Base-by-base conservation (phyloP, 2,888 invertebrate genomes). In the Sphecodes monilicornis region DNA sequence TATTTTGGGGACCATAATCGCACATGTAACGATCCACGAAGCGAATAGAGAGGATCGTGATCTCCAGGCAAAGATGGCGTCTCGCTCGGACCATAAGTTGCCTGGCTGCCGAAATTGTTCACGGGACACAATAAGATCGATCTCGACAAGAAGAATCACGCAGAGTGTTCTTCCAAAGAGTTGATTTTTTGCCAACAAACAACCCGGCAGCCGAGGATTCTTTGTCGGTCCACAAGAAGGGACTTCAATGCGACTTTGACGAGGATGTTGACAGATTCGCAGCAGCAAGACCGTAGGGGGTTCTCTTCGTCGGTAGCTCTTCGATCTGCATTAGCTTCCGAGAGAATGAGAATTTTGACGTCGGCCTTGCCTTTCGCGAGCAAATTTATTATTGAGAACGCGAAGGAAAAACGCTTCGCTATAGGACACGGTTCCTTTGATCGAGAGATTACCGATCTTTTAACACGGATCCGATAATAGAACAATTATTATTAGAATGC, bases 201-300 rank as follows among this genome's bases (percentile, higher is more conserved):
- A 83, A 78, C 60, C 68, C 18, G 73, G 71, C 68, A 57, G 57
- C 76, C 57, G 60, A 29, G 77, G 60, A 70, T 76, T 83, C 74
- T 80, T 69, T 76, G 88, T 79, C 84, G 79, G 81, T 54, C 68
- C 74, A 77, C 76, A 78, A 72, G 66, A 78, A 79, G 69, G 60
- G 84, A 81, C 80, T 79, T 78, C 88, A 80, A 88, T 85, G 78
- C 76, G 78, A 73, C 29, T 75, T 85, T 87, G 88, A 88, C 85
- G 83, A 87, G 79, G 88, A 90, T 88, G 88, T 87, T 88, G 89
- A 90, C 89, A 86, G 87, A 89, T 84, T 82, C 85, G 76, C 88
- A 86, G 73, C 80, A 78, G 85, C 86, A 46, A n/a, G 80, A 81
- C 90, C 68, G 80, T 87, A 82, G 90, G 91, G 74, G 85, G 88